Evolutionary conservation across 2,113 vertebrate species (phyloP).

Genomic region (Eudyptes chrysolophus): DNA sequence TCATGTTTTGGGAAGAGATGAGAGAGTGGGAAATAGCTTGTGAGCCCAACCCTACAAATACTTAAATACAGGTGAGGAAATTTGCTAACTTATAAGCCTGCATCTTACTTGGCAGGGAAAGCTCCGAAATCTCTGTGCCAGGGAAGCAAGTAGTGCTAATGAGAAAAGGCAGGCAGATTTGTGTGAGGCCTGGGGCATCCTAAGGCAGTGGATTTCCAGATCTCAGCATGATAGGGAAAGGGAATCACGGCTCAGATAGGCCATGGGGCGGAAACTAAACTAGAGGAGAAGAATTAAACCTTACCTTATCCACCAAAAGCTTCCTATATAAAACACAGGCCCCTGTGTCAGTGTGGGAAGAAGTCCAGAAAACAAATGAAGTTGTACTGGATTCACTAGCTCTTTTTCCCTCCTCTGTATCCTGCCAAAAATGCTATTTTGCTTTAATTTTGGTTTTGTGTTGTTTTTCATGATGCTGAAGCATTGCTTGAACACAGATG

Average conservation of each 20-base stretch:
- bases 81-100: neutral
- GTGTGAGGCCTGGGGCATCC: neutral
- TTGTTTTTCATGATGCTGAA: slow-evolving; percentile 33
- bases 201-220: neutral
- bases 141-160: neutral
- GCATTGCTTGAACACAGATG: slow-evolving; percentile 1
- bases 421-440: slow-evolving; percentile 36
- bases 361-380: neutral
- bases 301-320: neutral
- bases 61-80: neutral
- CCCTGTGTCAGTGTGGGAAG: neutral
- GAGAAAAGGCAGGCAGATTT: neutral
- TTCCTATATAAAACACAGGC: neutral
- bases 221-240: neutral
- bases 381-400: neutral
- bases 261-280: neutral
- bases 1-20: neutral
- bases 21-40: neutral
- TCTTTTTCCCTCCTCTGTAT: neutral
- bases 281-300: neutral
- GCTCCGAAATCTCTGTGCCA: neutral
- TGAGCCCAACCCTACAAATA: neutral
- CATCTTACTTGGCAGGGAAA: neutral
- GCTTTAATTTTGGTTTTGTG: slow-evolving; percentile 34
- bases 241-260: neutral